Conservation (phyloP, 2,113 vertebrate species). For the Oncorhynchus masou region DNA sequence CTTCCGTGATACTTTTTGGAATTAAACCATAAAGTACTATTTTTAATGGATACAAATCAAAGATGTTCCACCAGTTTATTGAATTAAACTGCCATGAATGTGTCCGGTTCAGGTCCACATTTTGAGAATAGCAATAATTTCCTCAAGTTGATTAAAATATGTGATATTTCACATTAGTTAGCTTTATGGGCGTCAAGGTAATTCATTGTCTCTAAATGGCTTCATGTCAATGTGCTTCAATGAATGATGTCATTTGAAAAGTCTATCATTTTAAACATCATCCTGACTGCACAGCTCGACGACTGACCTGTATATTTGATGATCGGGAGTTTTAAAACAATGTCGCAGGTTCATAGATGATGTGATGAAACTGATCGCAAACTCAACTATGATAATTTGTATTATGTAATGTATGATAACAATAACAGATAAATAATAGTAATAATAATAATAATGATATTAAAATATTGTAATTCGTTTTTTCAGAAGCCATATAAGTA, state of each 20-base stretch:
- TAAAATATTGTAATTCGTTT: neutral
- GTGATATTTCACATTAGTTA: constrained; percentile 79
- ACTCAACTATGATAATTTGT: neutral
- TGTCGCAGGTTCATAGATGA: neutral
- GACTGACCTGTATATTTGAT: constrained; percentile 66
- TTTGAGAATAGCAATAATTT: constrained; percentile 68
- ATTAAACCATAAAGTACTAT: constrained; percentile 68
- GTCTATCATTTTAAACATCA: constrained; percentile 72
- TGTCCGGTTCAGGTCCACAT: constrained; percentile 70
- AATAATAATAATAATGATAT: neutral
- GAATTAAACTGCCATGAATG: constrained; percentile 72
- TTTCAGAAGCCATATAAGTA: neutral
- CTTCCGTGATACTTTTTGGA: constrained; percentile 72
- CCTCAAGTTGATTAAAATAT: constrained; percentile 80
- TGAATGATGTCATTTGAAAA: constrained; percentile 73
- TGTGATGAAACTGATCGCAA: neutral
- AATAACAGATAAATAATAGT: too few species aligned
- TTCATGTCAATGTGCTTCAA: constrained; percentile 65
- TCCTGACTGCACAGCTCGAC: constrained; percentile 67
- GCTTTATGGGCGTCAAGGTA: constrained; percentile 74
- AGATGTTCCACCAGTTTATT: constrained; percentile 70
- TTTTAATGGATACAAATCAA: constrained; percentile 79
- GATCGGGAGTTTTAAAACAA: constrained; percentile 65
- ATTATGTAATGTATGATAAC: too few species aligned
- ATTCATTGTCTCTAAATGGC: constrained; percentile 74